Base-by-base conservation (phyloP, 1,140 invertebrate species). In the Notospermus geniculatus region DNA sequence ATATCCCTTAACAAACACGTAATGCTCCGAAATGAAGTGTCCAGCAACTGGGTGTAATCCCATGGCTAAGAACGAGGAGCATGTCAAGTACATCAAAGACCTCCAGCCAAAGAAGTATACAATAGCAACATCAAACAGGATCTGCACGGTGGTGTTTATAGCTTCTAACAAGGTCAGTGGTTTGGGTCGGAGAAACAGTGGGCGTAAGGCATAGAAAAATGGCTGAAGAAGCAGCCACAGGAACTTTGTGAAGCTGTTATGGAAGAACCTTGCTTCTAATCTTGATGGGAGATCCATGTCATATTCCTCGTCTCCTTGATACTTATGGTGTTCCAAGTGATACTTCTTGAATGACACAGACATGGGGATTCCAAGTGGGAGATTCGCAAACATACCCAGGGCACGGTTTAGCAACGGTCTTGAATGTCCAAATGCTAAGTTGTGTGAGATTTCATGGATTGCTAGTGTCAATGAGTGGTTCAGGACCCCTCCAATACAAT, bases 21-120 rank as follows among this genome's bases (percentile, higher is more conserved):
- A 99, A 83, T 99, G 97, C 73, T 99, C 97, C 0, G 95, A 97
- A 71, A 99, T 92, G 74, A 99, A 99, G 80, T 99, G 97, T 0
- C 94, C 97, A 46, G 97, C 95, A 17, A 98, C 91, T 7, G 97
- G 97, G 86, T 99, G 97, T 4, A 97, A 75, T 0, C 97, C 96
- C 91, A 98, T 97, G 0, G 94, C 92, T 82, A 99, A 83, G 19
- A 98, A 75, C 19, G 92, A 92, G 17, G 96, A 95, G 39, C 86
- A 80, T 13, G 95, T 72, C 46, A 99, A 83, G 80, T 99, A 99
- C 0, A 88, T 83, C 19, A 99, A 68, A 0, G 92, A 61, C 59
- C 77, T 85, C 81, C 87, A 80, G 88, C 93, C 95, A 66, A 91
- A 88, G 55, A 86, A 87, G 67, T 94, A 89, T 63, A 87, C 88